Percentiles rank a stretch among this genome's conserved stretches.
Evolutionary conservation across 2,797 vertebrate species (phyloP).

Genomic region (Gadopsis bispinosus): DNA sequence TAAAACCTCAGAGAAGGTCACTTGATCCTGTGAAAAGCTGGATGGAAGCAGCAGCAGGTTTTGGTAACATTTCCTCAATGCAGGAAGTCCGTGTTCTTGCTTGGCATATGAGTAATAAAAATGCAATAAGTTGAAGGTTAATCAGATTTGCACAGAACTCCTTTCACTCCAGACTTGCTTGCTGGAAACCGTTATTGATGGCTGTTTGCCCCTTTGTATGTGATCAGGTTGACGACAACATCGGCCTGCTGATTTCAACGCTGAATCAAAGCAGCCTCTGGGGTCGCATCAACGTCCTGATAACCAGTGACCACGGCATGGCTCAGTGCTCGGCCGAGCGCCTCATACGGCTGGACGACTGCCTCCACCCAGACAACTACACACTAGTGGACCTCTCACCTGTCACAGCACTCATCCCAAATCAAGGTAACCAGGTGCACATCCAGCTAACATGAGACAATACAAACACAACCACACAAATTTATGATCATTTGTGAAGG

Average conservation of each 20-base stretch:
- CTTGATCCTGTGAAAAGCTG: background rate
- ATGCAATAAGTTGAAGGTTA: too few species aligned
- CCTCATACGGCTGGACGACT: constrained; percentile 88
- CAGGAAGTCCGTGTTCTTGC: too few species aligned
- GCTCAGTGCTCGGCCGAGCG: constrained; percentile 88
- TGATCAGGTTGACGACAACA: constrained; percentile 85
- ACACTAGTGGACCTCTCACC: constrained; percentile 87
- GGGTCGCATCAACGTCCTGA: constrained; percentile 91
- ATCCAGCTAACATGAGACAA: background rate
- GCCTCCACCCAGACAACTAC: constrained; percentile 86
- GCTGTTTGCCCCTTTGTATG: background rate
- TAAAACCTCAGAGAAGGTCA: background rate
- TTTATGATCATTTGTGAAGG: background rate
- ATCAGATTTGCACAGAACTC: too few species aligned
- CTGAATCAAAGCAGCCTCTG: constrained; percentile 87
- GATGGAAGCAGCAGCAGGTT: background rate
- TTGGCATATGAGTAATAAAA: too few species aligned
- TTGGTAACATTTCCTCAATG: too few species aligned
- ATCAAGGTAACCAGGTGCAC: constrained; percentile 75
- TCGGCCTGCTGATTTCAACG: constrained; percentile 87
- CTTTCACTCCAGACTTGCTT: too few species aligned
- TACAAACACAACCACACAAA: background rate
- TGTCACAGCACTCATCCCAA: constrained; percentile 90
- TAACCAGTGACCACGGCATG: constrained; percentile 99
- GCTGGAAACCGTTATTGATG: background rate